phyloP scores from a whole-genome alignment of 2,888 invertebrate species.

The Phrixothrix hirtus region DNA sequence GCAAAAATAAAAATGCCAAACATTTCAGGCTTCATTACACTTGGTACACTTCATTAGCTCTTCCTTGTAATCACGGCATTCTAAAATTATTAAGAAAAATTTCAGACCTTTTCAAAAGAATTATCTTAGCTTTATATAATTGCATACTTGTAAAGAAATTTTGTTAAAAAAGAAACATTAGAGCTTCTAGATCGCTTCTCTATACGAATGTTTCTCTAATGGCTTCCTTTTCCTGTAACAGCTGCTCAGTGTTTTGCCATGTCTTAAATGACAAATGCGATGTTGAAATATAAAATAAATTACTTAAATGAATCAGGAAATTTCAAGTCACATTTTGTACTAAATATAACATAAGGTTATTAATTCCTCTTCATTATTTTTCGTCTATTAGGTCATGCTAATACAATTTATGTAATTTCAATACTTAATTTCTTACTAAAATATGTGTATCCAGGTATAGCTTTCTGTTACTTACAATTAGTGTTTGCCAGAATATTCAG shows the following conservation, averaged over 20 bases:
- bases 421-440: too few relatives aligned
- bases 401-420: too few relatives aligned
- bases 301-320: too few relatives aligned
- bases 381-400: too few relatives aligned
- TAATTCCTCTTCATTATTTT: too few relatives aligned
- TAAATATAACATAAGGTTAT: too few relatives aligned
- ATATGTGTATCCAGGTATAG: background rate
- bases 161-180: background rate
- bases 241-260: too few relatives aligned
- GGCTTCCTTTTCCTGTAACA: too few relatives aligned
- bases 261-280: too few relatives aligned
- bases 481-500: conserved; percentile 15
- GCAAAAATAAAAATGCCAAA: conserved; percentile 11
- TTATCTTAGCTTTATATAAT: background rate
- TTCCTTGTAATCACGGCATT: conserved; percentile 11
- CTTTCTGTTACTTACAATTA: conserved; percentile 10
- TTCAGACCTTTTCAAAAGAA: background rate
- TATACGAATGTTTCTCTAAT: conserved; percentile 4
- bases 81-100: conserved; percentile 9
- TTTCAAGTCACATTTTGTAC: too few relatives aligned
- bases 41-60: conserved; percentile 8
- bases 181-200: conserved; percentile 2
- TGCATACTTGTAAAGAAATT: background rate
- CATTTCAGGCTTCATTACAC: conserved; percentile 15
- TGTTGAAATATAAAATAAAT: too few relatives aligned